Conservation (phyloP, 2,797 vertebrate species). For the Crocodylus rhombifer region DNA sequence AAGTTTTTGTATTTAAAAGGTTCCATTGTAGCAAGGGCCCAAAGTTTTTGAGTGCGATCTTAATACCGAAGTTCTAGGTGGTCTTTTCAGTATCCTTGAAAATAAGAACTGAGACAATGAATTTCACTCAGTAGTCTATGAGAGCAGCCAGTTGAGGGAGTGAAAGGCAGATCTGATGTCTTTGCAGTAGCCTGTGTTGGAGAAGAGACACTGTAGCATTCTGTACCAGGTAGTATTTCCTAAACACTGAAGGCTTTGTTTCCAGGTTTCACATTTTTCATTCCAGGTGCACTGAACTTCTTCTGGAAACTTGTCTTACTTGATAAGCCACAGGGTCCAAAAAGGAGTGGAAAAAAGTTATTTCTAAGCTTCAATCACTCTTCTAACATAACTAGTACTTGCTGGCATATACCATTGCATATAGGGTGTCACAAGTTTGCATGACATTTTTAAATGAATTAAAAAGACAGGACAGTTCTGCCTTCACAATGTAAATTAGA, state of each 20-base stretch:
- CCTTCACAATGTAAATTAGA: constrained; percentile 7
- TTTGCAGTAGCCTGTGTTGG: not conserved
- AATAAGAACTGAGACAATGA: not conserved
- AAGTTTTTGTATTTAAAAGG: not conserved
- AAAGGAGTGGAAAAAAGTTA: not conserved
- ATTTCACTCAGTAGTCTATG: not conserved
- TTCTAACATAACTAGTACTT: not conserved
- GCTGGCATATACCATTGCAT: not conserved
- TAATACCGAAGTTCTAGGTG: not conserved
- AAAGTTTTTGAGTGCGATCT: not conserved
- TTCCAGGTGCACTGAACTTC: not conserved
- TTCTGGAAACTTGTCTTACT: not conserved
- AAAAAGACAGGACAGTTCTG: not conserved
- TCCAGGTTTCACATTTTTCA: not conserved
- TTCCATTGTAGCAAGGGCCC: not conserved
- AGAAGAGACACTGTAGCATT: not conserved
- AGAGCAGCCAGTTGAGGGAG: not conserved
- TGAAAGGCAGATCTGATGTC: not conserved
- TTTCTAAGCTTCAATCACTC: not conserved
- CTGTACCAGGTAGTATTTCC: not conserved
- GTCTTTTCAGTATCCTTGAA: not conserved
- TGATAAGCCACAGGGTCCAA: not conserved
- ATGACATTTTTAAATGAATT: not conserved
- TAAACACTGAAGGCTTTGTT: not conserved
- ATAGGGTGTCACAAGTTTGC: not conserved